These are phyloP conservation scores for Psittacula derbiana DNA, from an alignment of 2,797 vertebrate genomes.

Conservation along the genomic window DNA sequence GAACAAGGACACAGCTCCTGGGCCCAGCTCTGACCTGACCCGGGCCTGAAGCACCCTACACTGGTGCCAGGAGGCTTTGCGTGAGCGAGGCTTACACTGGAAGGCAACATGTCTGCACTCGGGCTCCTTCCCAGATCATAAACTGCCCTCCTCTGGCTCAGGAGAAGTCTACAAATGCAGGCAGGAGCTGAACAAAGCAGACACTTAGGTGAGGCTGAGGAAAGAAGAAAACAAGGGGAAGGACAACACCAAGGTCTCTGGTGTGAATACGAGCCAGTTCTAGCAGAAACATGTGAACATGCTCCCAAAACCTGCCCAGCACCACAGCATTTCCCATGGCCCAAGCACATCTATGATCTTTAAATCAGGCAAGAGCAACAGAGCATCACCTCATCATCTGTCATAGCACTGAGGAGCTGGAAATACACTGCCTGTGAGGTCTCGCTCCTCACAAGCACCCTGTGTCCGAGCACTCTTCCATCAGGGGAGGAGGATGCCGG, in stretches of 20 bases:
- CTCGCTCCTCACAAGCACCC: not conserved
- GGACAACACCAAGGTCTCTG: not conserved
- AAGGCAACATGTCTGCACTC: not conserved
- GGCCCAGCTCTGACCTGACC: not conserved
- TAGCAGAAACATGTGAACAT: not conserved
- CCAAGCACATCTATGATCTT: not conserved
- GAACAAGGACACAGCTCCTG: not conserved
- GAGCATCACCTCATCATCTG: not conserved
- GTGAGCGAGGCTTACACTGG: not conserved
- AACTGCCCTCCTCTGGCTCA: not conserved
- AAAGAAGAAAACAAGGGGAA: not conserved
- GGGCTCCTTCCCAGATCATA: not conserved
- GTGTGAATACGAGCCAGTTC: not conserved
- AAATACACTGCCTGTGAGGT: not conserved
- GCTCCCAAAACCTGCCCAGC: not conserved
- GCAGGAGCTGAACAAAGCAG: not conserved
- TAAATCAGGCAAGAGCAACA: not conserved
- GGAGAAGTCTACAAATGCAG: not conserved
- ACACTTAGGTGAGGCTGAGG: not conserved
- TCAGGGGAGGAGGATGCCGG: not conserved
- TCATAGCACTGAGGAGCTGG: not conserved
- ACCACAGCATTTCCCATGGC: not conserved
- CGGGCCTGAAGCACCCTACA: not conserved
- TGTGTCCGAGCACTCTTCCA: not conserved
- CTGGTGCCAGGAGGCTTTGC: not conserved